These are phyloP conservation scores for Helarctos malayanus DNA, from an alignment of 2,797 vertebrate genomes.

Conservation along the genomic window DNA sequence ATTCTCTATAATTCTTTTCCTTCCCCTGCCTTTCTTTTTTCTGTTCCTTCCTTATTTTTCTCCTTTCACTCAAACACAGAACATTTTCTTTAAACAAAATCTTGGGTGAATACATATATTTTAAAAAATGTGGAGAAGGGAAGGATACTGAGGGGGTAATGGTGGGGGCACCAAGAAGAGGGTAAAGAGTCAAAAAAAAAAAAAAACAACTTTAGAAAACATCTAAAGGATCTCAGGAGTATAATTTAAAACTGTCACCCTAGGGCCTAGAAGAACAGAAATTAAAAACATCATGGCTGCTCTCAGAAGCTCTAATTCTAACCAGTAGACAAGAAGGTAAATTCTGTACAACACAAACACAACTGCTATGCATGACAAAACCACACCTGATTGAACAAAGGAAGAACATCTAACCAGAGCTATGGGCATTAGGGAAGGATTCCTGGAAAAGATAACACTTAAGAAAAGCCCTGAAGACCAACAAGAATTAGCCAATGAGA, in stretches of 20 bases:
- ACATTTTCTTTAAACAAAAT: constrained; percentile 46
- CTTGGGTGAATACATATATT: not conserved
- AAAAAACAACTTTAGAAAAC: constrained; percentile 8
- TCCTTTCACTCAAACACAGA: constrained; percentile 6
- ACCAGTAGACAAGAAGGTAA: not conserved
- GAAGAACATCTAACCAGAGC: not conserved
- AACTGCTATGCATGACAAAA: not conserved
- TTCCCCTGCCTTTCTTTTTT: not conserved
- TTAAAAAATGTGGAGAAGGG: not conserved
- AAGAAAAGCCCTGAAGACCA: not conserved
- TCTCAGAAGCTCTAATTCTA: constrained; percentile 35
- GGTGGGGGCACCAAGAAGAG: not conserved
- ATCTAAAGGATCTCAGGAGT: not conserved
- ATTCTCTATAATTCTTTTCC: too few species aligned
- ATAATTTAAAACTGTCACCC: constrained; percentile 37
- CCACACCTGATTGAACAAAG: not conserved
- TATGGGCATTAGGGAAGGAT: not conserved
- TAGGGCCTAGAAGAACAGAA: not conserved
- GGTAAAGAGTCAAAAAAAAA: not conserved
- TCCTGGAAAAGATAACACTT: not conserved
- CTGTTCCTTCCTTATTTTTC: not conserved
- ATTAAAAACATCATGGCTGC: constrained; percentile 38
- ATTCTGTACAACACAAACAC: not conserved
- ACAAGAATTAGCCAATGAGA: not conserved
- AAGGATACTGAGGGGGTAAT: not conserved